A percentile compares a stretch with the other conserved stretches of the same genome.
Conservation (phyloP, 2,113 vertebrate genomes). For the Thunnus maccoyii region DNA sequence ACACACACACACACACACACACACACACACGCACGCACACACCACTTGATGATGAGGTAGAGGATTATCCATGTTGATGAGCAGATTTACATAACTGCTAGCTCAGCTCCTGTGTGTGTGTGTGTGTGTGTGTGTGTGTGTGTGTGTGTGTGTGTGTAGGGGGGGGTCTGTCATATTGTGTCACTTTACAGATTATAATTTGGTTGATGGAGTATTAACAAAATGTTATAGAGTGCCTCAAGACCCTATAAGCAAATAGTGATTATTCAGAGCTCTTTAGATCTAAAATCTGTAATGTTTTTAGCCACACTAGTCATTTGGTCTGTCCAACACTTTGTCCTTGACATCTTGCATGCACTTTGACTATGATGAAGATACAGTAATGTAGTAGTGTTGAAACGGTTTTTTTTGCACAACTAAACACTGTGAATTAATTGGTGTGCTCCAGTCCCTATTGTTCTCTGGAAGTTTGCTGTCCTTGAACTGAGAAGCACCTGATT, state of each 20-base stretch:
- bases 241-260: slow-evolving; percentile 30
- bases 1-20: not conserved
- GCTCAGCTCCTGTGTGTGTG: slow-evolving; percentile 25
- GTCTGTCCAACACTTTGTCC: not conserved
- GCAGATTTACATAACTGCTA: slow-evolving; percentile 55
- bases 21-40: slow-evolving; percentile 13
- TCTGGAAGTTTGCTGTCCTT: too few relatives aligned
- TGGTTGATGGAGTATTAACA: slow-evolving; percentile 68
- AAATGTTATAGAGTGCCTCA: slow-evolving; percentile 33
- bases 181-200: slow-evolving; percentile 69
- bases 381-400: too few relatives aligned
- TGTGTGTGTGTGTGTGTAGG: too few relatives aligned
- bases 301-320: not conserved
- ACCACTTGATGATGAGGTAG: slow-evolving; percentile 36
- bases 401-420: too few relatives aligned
- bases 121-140: slow-evolving; percentile 22
- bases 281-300: not conserved
- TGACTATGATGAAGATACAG: too few relatives aligned
- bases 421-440: too few relatives aligned
- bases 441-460: too few relatives aligned
- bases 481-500: too few relatives aligned
- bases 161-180: slow-evolving; percentile 23
- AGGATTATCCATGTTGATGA: slow-evolving; percentile 65
- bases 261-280: slow-evolving; percentile 18
- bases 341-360: too few relatives aligned